Conservation (phyloP, 2,888 invertebrate species). For the Cephus pulcher region DNA sequence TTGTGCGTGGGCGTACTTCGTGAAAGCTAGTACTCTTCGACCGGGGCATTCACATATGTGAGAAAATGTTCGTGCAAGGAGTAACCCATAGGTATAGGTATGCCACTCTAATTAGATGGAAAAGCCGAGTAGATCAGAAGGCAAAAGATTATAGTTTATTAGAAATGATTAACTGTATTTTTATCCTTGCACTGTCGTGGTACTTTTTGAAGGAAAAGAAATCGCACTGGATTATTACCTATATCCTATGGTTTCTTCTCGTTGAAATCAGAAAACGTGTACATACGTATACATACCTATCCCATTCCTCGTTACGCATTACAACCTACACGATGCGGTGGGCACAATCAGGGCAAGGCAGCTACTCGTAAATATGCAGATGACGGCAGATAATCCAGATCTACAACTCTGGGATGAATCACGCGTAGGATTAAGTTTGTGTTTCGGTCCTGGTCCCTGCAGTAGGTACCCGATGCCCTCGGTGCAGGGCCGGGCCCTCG, state of each 20-base stretch:
- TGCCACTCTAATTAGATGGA: neutral
- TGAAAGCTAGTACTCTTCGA: slow-evolving; percentile 34
- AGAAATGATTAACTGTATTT: neutral
- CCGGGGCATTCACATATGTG: neutral
- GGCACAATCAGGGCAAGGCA: slow-evolving; percentile 38
- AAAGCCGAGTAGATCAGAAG: neutral
- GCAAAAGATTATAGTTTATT: neutral
- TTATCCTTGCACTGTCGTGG: neutral
- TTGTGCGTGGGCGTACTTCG: slow-evolving; percentile 41
- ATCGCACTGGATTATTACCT: neutral
- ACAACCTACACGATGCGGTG: slow-evolving; percentile 2
- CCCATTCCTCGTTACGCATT: neutral
- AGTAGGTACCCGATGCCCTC: slow-evolving; percentile 9
- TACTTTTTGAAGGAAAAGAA: neutral
- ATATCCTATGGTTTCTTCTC: neutral
- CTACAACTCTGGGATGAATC: slow-evolving; percentile 53
- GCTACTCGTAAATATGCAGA: slow-evolving; percentile 61
- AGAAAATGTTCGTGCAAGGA: neutral
- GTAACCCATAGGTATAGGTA: neutral
- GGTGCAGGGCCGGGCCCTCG: neutral
- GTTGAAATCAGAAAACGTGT: neutral
- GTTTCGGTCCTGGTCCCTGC: slow-evolving; percentile 27
- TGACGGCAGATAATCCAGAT: slow-evolving; percentile 63
- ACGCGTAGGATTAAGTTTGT: slow-evolving; percentile 57
- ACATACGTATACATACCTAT: neutral